Evolutionary conservation across 2,113 vertebrate genomes (phyloP).

Genomic region (Caretta caretta): DNA sequence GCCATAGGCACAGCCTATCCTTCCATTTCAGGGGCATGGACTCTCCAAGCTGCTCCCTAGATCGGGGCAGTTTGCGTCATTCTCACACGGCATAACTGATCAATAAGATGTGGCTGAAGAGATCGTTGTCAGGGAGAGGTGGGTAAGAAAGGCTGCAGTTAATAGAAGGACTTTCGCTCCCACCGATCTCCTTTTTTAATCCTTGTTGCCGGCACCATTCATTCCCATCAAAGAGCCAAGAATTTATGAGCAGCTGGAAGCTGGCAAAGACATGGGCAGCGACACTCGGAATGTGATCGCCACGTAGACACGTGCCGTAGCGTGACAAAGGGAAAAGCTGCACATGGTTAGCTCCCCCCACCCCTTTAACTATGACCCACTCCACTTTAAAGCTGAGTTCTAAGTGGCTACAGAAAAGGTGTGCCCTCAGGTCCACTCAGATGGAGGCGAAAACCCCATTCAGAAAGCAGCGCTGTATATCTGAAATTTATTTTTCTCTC

Average conservation of each 20-base stretch:
- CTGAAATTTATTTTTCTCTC: not conserved
- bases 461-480: not conserved
- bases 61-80: not conserved
- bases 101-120: not conserved
- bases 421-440: not conserved
- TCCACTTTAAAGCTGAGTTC: not conserved
- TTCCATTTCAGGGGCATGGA: not conserved
- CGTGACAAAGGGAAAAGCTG: not conserved
- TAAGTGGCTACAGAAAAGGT: not conserved
- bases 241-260: conserved; percentile 1
- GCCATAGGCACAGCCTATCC: not conserved
- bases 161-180: not conserved
- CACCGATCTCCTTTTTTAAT: not conserved
- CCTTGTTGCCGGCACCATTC: not conserved
- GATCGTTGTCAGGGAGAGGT: not conserved
- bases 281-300: not conserved
- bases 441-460: not conserved
- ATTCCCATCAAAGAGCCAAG: not conserved
- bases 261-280: not conserved
- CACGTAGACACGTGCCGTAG: not conserved
- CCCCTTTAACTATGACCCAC: not conserved
- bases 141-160: not conserved
- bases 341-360: not conserved
- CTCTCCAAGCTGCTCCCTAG: not conserved
- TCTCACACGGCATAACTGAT: not conserved